Base-by-base conservation (phyloP, 2,797 vertebrate species). In the Tiaroga cobitis region DNA sequence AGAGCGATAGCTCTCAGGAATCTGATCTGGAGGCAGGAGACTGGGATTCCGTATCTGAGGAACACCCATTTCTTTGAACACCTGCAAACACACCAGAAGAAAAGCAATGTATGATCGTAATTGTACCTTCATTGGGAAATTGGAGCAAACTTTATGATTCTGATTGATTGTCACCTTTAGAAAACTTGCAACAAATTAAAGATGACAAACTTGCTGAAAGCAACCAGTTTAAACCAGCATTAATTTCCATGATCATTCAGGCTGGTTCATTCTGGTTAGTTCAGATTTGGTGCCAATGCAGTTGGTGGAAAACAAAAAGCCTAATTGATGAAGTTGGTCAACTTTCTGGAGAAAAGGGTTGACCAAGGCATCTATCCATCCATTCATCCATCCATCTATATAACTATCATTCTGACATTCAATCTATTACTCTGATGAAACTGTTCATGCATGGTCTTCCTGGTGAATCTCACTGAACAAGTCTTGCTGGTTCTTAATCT, bases 51-150 rank as follows among this genome's bases (percentile, higher is more conserved):
- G 94, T 89, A 97, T 94, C 88, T 99, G 97, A 90, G 97, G 93
- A 78, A 99, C 96, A 74, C 96, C 97, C 97, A 99, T 99, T 89
- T 95, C 96, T 93, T 96, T 97, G 90, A 99, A 99, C 37, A 99
- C 94, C 98, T 99, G 88, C 13, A 6, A 46, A 51, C 9, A n/a
- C 19, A 70, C 7, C 49, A 26, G 65, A 34, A 87, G 43, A 61
- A 56, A 29, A 7, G 8, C 68, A 61, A 79, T 21, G 16, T 16
- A 15, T 18, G 9, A 26, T 29, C 24, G 1, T 11, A 79, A 79
- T 4, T 65, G 39, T 26, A 13, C 54, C 24, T 26, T 63, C n/a
- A 43, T 16, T 43, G 76, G 39, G 37, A 43, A 54, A 59, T 16
- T 76, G 51, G 46, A 49, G 4, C 46, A 2, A 74, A 11, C 29